Evolutionary conservation across 2,113 vertebrate genomes (phyloP), one percentile per base, ranked within the genome.

Genomic region (Aegithalos caudatus): DNA sequence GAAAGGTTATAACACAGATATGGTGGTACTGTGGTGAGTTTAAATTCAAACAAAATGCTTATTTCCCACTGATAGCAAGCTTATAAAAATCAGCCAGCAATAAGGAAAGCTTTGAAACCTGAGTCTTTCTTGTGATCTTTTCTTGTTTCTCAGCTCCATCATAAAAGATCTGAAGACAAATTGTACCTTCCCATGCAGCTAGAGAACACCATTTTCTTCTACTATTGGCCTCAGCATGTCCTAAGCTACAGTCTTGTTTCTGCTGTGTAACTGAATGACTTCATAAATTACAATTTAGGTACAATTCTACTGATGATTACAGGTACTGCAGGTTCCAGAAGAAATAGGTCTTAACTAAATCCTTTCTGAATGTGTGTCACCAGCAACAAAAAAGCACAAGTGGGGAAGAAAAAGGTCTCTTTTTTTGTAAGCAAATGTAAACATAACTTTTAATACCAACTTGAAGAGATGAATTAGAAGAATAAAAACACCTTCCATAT

Each of bases 321-420:
- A 40, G 37, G 37, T 60, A 37, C 57, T 37, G 44, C 17, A 42
- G 16, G 23, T 62, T 33, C 5, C 53, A 71, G 51, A 79, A 89
- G 24, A 94, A 84, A 56, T 33, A 37, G 9, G 23, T 50, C 66
- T 65, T 78, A 70, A 88, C 23, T 38, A 82, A 91, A 61, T 31
- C 31, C 45, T 84, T 94, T 94, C 33, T 56, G 64, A 81, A 79
- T 51, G 16, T 31, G 16, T 58, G 6, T 10, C 38, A 74, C 50
- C 6, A 42, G 23, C 24, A 81, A 74, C 51, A 62, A 81, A 74
- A 83, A 74, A 35, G 1, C 5, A 24, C 12, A 6, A 4, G 5
- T 51, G 3, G 0, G 10, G 12, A 15, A 10, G 17, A 29, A 12
- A 12, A 12, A 10, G 3, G 0, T 6, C 12, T 54, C 14, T 10